A percentile compares a stretch with the other conserved stretches of the same genome.
Evolutionary conservation across 1,140 invertebrate genomes (phyloP).

Genomic region (Microplitis demolitor): DNA sequence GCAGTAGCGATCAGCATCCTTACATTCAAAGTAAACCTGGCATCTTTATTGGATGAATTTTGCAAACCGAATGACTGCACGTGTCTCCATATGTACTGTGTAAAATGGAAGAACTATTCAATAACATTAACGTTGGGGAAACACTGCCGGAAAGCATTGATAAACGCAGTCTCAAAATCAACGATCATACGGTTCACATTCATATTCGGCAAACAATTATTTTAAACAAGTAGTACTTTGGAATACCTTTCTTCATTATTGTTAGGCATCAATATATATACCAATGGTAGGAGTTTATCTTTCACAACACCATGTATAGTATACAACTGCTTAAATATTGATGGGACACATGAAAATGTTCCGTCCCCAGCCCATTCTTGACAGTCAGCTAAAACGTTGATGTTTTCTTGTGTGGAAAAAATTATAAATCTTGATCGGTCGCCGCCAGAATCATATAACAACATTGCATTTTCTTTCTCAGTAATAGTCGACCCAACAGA

Average conservation of each 20-base stretch:
- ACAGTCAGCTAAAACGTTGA: background rate
- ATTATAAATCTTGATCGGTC: background rate
- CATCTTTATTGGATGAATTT: conserved; percentile 11
- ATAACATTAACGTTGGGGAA: background rate
- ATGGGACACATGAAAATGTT: conserved; percentile 6
- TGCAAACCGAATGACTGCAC: conserved; percentile 11
- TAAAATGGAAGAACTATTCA: background rate
- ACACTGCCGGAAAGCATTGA: background rate
- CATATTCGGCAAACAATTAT: background rate
- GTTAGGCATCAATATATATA: background rate
- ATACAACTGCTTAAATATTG: conserved; percentile 12
- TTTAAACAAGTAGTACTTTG: background rate
- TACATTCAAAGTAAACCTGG: background rate
- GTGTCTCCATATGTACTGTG: background rate
- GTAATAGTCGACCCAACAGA: background rate
- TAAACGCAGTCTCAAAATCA: background rate
- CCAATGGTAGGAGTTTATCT: background rate
- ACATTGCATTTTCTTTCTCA: background rate
- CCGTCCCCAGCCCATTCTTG: background rate
- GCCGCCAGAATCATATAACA: background rate
- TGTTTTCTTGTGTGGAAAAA: too few species aligned
- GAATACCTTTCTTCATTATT: background rate
- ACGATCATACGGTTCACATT: background rate
- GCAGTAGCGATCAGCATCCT: background rate
- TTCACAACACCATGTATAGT: background rate